A percentile compares a stretch with the other conserved stretches of the same genome.
These are phyloP conservation scores for Zaprionus vittiger DNA, from an alignment of 1,140 invertebrate genomes.

Conservation along the genomic window DNA sequence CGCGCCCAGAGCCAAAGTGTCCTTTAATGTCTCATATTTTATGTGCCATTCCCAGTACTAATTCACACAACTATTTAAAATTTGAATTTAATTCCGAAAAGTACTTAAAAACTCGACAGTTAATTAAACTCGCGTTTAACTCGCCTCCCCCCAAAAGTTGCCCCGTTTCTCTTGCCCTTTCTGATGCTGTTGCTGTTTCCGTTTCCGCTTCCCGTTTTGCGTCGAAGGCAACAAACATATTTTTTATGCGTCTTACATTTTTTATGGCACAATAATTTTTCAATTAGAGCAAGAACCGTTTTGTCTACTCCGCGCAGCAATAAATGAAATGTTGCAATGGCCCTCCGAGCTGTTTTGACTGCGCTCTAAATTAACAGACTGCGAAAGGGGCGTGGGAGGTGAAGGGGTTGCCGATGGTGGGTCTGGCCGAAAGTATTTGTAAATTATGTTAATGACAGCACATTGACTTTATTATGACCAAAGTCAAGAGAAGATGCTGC, in stretches of 20 bases:
- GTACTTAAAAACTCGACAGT: slow-evolving; percentile 73
- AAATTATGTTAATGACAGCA: slow-evolving; percentile 77
- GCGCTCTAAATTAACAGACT: slow-evolving; percentile 47
- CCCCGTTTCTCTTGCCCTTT: neutral
- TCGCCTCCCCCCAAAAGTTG: neutral
- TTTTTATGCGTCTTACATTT: slow-evolving; percentile 68
- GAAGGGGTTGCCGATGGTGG: neutral
- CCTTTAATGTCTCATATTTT: slow-evolving; percentile 40
- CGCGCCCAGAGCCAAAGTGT: slow-evolving; percentile 13
- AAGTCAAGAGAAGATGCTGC: slow-evolving; percentile 3
- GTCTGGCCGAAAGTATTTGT: slow-evolving; percentile 68
- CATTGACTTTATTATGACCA: slow-evolving; percentile 73
- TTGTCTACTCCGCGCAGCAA: slow-evolving; percentile 57
- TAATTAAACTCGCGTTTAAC: slow-evolving; percentile 71
- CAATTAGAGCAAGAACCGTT: slow-evolving; percentile 67
- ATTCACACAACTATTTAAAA: slow-evolving; percentile 69
- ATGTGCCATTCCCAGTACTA: slow-evolving; percentile 16
- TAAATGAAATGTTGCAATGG: slow-evolving; percentile 72
- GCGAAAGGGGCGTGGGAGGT: neutral
- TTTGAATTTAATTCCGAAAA: slow-evolving; percentile 58
- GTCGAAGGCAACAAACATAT: slow-evolving; percentile 49
- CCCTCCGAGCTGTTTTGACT: slow-evolving; percentile 22
- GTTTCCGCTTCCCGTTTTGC: slow-evolving; percentile 5
- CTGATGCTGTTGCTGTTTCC: neutral
- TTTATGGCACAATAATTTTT: slow-evolving; percentile 81